These are phyloP conservation scores for Fratercula arctica DNA, from an alignment of 2,797 vertebrate species.

Conservation along the genomic window DNA sequence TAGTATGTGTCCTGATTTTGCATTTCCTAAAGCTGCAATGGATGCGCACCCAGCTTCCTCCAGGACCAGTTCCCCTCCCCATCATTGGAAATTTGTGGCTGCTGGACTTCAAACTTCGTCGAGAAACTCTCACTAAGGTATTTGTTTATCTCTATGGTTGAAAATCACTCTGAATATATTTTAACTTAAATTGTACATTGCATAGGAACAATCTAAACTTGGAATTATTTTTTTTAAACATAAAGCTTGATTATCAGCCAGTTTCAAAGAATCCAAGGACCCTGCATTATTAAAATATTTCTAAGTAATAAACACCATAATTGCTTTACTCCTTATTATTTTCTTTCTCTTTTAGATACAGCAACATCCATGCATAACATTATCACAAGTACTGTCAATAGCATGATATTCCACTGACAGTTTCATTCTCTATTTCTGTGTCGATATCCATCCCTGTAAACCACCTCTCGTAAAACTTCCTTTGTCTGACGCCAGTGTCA, in stretches of 20 bases:
- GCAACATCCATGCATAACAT: background rate
- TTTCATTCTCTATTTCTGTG: background rate
- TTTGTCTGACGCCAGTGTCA: background rate
- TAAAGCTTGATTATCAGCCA: background rate
- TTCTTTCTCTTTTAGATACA: background rate
- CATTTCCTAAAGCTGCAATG: slow-evolving; percentile 46
- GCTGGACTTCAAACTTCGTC: slow-evolving; percentile 64
- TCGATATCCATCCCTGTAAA: background rate
- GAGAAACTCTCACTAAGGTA: slow-evolving; percentile 66
- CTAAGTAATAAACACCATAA: background rate
- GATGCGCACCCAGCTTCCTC: slow-evolving; percentile 47
- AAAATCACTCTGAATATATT: background rate
- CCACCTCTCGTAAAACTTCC: background rate
- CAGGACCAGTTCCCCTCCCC: slow-evolving; percentile 67
- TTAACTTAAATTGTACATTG: background rate
- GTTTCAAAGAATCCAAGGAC: background rate
- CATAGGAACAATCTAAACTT: background rate
- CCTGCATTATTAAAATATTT: background rate
- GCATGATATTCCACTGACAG: background rate
- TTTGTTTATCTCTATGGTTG: background rate
- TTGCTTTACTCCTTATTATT: background rate
- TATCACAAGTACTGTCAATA: background rate
- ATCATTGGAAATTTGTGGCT: slow-evolving; percentile 72
- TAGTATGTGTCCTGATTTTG: slow-evolving; percentile 3
- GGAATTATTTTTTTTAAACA: background rate